Base-by-base conservation (phyloP, 2,797 vertebrate species). In the Liparis tanakae region DNA sequence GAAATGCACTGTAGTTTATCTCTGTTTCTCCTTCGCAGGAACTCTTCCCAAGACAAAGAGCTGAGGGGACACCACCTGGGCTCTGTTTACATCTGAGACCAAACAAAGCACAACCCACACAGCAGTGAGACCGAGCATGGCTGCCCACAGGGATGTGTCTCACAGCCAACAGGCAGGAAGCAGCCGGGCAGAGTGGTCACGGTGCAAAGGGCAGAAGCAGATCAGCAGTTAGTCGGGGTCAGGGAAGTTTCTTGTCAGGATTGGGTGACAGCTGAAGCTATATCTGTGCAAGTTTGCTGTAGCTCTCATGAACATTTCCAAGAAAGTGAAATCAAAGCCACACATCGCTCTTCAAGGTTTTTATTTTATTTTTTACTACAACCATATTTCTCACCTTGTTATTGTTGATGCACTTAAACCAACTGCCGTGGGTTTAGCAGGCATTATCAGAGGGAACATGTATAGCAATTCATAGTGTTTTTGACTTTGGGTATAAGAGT, bases 241-340 rank as follows among this genome's bases (percentile, higher is more conserved):
- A 75, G 37, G 6, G 14, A 54, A 36, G 18, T 74, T 68, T 73
- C 50, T 56, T 37, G 15, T 7, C 10, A 60, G 80, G 70, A 34
- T 82, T 71, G 39, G 41, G 65, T 85, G 66, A 76, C 85, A 80
- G 80, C 86, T 85, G 73, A 88, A 84, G 80, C 76, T 85, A 88
- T 73, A 74, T 53, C 25, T 41, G 36, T 34, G 22, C 9, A n/a
- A 25, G 6, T 44, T 70, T 85, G 59, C 74, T 51, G 1, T 64
- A 34, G 50, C 17, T 60, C 59, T 64, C 57, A 68, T 74, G 58
- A 82, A 70, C 30, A 30, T 44, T 74, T 18, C n/a, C n/a, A 57
- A 25, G 36, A 67, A 77, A 68, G 65, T 34, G 17, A 80, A 80
- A 59, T 41, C 0, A 37, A 61, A 53, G 5, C 51, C 17, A 5